Evolutionary conservation across 1,140 invertebrate species (phyloP), one percentile per base, ranked within the genome.

Genomic region (Aleiodes sp.): DNA sequence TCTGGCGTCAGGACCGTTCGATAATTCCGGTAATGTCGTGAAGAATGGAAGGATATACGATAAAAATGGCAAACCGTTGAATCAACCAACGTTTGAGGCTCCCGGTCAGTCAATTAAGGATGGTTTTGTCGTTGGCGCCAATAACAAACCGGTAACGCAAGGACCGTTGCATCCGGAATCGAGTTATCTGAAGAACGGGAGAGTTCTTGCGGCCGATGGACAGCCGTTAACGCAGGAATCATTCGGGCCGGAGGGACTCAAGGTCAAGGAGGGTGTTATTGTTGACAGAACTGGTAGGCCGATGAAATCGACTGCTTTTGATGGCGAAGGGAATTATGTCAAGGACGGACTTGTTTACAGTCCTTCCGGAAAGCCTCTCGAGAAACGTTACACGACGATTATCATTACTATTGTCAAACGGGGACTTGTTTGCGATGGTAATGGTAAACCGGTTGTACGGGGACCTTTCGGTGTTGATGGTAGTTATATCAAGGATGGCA

Each of bases 231-330:
- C 76, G 0, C 81, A 83, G 28, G 84, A 86, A 73, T 79, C 84
- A 14, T 86, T 86, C 63, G 84, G 84, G 10, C 79, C 80, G 1
- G 84, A 86, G 72, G 84, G 81, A 52, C 26, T 85, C 6, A 83
- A 76, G 68, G 75, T 86, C 4, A 43, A 77, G 2, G 73, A 84
- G 16, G 84, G 84, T 37, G 67, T 84, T 0, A 60, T 85, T 2
- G 76, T 85, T 1, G 84, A 86, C 12, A 82, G 81, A 65, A 72
- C 71, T 12, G 82, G 83, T 0, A 81, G 79, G 64, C 82, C 82
- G 0, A 16, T 86, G 21, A 84, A 83, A 60, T 77, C 78, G 31
- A 73, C 73, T 2, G 59, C 21, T 10, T 86, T 85, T 12, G 83
- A 86, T 65, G 43, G 52, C 0, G 83, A 86, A 39, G 83, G 82